phyloP scores from a whole-genome alignment of 2,888 invertebrate genomes.

The Ophion ellenae region DNA sequence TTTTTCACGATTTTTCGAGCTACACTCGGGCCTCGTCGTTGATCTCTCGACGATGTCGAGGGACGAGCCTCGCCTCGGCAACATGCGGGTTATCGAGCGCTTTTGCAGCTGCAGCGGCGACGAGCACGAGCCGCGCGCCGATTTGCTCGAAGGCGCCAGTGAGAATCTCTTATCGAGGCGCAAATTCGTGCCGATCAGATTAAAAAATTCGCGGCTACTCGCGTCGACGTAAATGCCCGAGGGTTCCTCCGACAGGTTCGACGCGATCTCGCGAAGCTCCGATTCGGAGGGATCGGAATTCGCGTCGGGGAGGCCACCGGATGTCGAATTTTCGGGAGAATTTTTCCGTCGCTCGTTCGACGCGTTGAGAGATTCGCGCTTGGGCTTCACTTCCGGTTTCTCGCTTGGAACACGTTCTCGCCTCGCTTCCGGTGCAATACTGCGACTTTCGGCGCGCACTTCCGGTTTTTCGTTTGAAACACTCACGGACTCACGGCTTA shows the following conservation, averaged over 20 bases:
- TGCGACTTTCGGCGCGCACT: neutral
- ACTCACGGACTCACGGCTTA: too few relatives aligned
- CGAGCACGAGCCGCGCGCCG: constrained; percentile 54
- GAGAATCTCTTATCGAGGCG: neutral
- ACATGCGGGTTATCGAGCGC: constrained; percentile 31
- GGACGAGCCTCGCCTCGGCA: constrained; percentile 46
- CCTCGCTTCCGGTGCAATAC: too few relatives aligned
- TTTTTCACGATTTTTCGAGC: constrained; percentile 13
- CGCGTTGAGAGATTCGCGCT: too few relatives aligned
- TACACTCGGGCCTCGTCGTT: neutral
- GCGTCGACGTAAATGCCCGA: constrained; percentile 65
- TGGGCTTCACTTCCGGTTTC: neutral
- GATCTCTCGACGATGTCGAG: constrained; percentile 28
- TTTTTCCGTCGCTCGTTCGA: neutral
- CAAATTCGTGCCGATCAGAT: constrained; percentile 34
- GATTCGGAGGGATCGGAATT: constrained; percentile 5
- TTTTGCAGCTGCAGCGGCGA: constrained; percentile 44
- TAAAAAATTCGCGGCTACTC: constrained; percentile 52
- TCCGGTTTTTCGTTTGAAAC: neutral
- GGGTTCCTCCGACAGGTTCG: constrained; percentile 52
- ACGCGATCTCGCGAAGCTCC: constrained; percentile 10
- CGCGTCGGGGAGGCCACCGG: constrained; percentile 11
- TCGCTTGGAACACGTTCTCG: neutral
- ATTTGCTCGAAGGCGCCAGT: constrained; percentile 40
- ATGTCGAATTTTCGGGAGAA: neutral